These are phyloP conservation scores for Momotus momota DNA, from an alignment of 2,797 vertebrate genomes.

Conservation along the genomic window DNA sequence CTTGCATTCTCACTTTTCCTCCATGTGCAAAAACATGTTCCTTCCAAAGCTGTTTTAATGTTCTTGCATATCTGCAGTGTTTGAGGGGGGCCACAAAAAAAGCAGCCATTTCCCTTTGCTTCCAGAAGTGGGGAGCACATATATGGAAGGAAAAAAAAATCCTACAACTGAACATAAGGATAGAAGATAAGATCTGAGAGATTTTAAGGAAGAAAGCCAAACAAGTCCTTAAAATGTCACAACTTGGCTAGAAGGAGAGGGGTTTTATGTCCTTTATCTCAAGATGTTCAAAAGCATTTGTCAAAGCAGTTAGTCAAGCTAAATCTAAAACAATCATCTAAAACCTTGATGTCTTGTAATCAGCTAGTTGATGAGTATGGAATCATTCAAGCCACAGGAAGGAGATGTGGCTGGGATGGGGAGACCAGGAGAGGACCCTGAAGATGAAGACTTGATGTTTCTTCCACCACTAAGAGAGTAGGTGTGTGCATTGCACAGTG, in stretches of 20 bases:
- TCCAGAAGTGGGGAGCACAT: not conserved
- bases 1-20: not conserved
- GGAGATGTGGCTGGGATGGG: not conserved
- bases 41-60: not conserved
- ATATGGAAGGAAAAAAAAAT: not conserved
- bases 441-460: not conserved
- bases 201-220: not conserved
- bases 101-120: not conserved
- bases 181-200: not conserved
- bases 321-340: not conserved
- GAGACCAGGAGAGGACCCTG: not conserved
- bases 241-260: not conserved
- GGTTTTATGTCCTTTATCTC: accelerated
- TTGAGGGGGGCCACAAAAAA: not conserved
- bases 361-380: not conserved
- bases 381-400: not conserved
- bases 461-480: not conserved
- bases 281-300: not conserved
- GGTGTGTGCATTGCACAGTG: accelerated
- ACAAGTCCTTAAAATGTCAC: not conserved
- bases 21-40: not conserved
- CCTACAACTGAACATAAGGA: not conserved
- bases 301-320: not conserved
- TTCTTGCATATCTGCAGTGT: accelerated
- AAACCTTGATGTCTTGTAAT: not conserved